These are phyloP conservation scores for Cybosia mesomella DNA, from an alignment of 2,888 invertebrate genomes.

Conservation along the genomic window DNA sequence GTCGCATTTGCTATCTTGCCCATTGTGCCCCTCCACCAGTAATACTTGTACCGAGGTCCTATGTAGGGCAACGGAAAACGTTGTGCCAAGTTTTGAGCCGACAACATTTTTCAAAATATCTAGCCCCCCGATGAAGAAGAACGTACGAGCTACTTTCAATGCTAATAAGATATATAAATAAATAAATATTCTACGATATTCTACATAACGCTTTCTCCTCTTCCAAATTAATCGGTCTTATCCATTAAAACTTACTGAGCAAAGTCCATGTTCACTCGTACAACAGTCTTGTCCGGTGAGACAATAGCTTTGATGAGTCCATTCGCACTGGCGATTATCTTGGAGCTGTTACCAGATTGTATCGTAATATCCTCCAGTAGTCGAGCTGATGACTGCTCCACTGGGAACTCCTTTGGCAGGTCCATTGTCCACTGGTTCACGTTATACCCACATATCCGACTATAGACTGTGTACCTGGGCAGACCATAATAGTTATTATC, in stretches of 20 bases:
- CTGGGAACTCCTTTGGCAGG: constrained; percentile 78
- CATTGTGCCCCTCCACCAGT: too few relatives aligned
- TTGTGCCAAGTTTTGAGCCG: too few relatives aligned
- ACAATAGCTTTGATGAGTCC: constrained; percentile 92
- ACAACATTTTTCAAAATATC: too few relatives aligned
- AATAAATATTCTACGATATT: too few relatives aligned
- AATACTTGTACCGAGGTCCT: too few relatives aligned
- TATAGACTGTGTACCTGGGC: constrained; percentile 80
- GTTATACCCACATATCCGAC: constrained; percentile 86
- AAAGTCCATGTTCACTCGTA: constrained; percentile 92
- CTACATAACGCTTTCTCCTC: too few relatives aligned
- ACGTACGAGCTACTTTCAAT: neutral
- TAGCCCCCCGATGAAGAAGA: neutral
- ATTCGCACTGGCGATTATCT: constrained; percentile 88
- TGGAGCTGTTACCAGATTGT: constrained; percentile 67
- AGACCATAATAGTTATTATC: neutral
- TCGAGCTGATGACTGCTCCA: constrained; percentile 68
- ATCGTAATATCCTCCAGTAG: constrained; percentile 72
- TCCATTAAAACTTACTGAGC: constrained; percentile 88
- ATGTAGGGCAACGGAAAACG: too few relatives aligned
- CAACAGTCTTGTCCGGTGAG: constrained; percentile 64
- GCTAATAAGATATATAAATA: too few relatives aligned
- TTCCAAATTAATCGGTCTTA: too few relatives aligned
- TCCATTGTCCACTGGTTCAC: constrained; percentile 77
- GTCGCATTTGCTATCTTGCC: too few relatives aligned